Conservation (phyloP, 2,113 vertebrate species). For the Nanger granti region DNA sequence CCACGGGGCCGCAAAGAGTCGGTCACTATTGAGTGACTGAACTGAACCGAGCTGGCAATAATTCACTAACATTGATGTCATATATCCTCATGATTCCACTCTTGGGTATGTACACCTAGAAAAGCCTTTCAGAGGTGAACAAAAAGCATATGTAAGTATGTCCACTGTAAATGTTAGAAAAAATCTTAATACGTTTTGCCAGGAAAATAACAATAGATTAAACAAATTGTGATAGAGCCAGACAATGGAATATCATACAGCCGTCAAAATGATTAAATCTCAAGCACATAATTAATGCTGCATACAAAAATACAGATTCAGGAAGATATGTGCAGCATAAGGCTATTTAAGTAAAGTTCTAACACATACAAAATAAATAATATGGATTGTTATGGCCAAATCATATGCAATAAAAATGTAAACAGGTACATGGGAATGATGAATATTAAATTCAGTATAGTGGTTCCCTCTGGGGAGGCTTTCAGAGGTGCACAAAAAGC, state of each 20-base stretch:
- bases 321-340: neutral
- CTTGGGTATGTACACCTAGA: neutral
- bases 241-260: neutral
- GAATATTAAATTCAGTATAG: neutral
- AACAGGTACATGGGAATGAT: neutral
- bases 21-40: neutral
- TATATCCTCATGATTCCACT: neutral
- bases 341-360: neutral
- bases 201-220: neutral
- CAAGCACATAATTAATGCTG: neutral
- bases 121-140: neutral
- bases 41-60: neutral
- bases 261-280: neutral
- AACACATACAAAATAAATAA: slow-evolving; percentile 3
- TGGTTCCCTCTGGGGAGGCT: neutral
- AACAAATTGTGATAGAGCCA: neutral
- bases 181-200: neutral
- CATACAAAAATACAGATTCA: neutral
- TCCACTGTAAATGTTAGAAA: neutral
- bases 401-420: slow-evolving; percentile 10
- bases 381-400: neutral
- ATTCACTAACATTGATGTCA: neutral
- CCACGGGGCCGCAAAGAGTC: neutral
- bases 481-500: neutral
- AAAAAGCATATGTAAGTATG: neutral